Base-by-base conservation (phyloP, 1,140 invertebrate species). In the Sarcophaga peregrina region DNA sequence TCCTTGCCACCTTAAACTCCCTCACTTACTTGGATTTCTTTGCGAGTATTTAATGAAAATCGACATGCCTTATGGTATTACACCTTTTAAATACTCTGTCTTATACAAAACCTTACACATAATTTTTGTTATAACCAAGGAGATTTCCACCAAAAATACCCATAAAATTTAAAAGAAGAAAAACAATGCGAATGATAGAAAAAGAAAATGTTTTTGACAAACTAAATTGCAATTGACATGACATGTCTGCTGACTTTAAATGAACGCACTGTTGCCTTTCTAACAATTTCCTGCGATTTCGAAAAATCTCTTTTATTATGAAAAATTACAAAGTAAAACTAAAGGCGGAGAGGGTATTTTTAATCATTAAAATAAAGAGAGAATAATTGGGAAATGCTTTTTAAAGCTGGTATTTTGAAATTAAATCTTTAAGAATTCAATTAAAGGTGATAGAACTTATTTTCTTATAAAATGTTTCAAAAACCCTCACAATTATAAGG, bases 161-260 rank as follows among this genome's bases (percentile, higher is more conserved):
- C 75, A 37, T 78, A 52, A 54, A 76, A 62, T 46, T 25, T 68
- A 25, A 68, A 20, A 20, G 17, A 68, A 20, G n/a, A n/a, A n/a
- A n/a, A n/a, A n/a, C n/a, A n/a, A n/a, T n/a, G n/a, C 7, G n/a
- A 72, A 11, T 68, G 11, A 47, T 15, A 6, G 48, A 75, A 58
- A 10, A 50, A 72, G 48, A 62, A 20, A 25, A 46, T 83, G 82
- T 54, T 83, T 83, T 83, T 83, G 82, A 83, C 82, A 83, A 81
- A 76, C 82, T 80, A 83, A 83, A 83, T 83, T 83, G 80, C 46
- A 80, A 72, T 47, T 68, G 82, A 83, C 82, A 81, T 83, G 82
- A 81, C 45, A 54, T 80, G 50, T 68, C 62, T 68, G 20, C 10
- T 68, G 62, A 68, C 54, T 11, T 11, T n/a, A 58, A 58, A 68